Base-by-base conservation (phyloP, 2,888 invertebrate genomes). In the Bombylius major region DNA sequence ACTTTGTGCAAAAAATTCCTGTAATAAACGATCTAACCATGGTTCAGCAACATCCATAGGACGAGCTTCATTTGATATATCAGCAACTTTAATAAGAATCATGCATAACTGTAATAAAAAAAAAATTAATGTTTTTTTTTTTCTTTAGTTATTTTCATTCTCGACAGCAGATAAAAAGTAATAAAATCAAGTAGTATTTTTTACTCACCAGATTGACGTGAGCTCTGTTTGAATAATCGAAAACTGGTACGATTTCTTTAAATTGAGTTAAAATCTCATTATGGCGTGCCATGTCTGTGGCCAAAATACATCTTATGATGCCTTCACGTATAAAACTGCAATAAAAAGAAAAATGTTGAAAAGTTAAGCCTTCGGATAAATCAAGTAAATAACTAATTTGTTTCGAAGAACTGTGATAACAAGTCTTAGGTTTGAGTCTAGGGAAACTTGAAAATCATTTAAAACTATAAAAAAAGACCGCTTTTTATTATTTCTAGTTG, bases 41-140 rank as follows among this genome's bases (percentile, higher is more conserved):
- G 87, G 87, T 63, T 89, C 88, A 4, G 89, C 88, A 9, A 89
- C 86, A 65, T 87, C 85, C 82, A 89, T 83, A 33, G 89, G 88
- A 55, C 89, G 75, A 1, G 86, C 87, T 73, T 89, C 89, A 70
- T 89, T 89, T 58, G 88, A 88, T 66, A 89, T 88, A 71, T 89
- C 89, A 34, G 88, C 86, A 58, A 87, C 86, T 77, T 89, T 89
- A 67, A 89, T 89, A 63, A 89, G 78, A 60, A 88, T 81, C 87
- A 86, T 87, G 65, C 82, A 83, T 51, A 86, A 75, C 86, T 86
- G 67, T 13, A 56, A 47, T n/a, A 39, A 51, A 8, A 48, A 32
- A 45, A 32, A 32, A 12, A 47, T 23, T 23, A 23, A 23, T 23
- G 23, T n/a, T n/a, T n/a, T n/a, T n/a, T n/a, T n/a, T n/a, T n/a